These are phyloP conservation scores for Temnothorax longispinosus DNA, from an alignment of 1,140 invertebrate species.

Conservation along the genomic window DNA sequence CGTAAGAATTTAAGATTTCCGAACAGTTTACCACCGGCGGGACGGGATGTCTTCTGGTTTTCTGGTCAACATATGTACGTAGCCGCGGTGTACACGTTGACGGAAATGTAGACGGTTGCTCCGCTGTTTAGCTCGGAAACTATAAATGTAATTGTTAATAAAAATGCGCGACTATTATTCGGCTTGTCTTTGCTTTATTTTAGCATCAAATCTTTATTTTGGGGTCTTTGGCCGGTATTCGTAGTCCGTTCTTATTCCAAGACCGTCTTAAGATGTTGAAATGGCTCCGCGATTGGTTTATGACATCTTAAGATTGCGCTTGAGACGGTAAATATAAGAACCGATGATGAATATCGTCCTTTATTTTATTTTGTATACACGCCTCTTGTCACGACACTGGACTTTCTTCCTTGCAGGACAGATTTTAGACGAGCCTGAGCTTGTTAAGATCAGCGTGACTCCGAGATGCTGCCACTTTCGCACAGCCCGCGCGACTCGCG, in stretches of 20 bases:
- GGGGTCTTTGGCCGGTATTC: too few species aligned
- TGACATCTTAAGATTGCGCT: too few species aligned
- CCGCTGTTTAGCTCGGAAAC: neutral
- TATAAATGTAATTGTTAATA: too few species aligned
- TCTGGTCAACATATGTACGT: neutral
- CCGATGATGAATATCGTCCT: too few species aligned
- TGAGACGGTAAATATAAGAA: too few species aligned
- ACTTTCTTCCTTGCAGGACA: conserved; percentile 30
- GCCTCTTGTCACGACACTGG: neutral
- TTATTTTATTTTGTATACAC: too few species aligned
- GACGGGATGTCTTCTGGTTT: neutral
- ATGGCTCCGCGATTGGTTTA: too few species aligned
- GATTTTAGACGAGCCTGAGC: neutral
- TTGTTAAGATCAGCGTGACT: neutral
- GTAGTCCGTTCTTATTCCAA: too few species aligned
- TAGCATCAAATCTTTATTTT: neutral
- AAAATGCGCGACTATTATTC: too few species aligned
- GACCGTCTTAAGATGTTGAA: too few species aligned
- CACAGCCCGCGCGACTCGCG: conserved; percentile 89
- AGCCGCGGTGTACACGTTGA: neutral
- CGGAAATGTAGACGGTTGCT: neutral
- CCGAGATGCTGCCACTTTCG: conserved; percentile 90
- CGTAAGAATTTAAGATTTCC: neutral
- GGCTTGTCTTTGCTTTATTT: neutral
- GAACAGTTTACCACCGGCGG: neutral